These are phyloP conservation scores for Campoletis sonorensis DNA, from an alignment of 1,140 invertebrate species.

Conservation along the genomic window DNA sequence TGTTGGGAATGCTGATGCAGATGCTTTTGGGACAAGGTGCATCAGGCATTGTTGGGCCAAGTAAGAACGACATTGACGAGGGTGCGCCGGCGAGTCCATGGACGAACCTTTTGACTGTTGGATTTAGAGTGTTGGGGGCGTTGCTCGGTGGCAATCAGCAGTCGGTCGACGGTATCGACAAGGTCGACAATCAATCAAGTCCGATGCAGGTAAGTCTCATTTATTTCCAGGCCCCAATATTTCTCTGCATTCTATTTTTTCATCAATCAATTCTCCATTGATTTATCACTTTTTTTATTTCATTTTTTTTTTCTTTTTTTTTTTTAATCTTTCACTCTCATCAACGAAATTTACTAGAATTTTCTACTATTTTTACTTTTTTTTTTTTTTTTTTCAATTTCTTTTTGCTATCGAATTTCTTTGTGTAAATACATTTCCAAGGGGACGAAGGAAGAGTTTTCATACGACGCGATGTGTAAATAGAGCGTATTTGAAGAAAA, in stretches of 20 bases:
- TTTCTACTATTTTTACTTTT: too few relatives aligned
- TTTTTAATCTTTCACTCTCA: too few relatives aligned
- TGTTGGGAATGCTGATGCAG: constrained; percentile 90
- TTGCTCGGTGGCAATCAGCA: constrained; percentile 84
- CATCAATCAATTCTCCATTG: not conserved
- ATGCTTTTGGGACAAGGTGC: constrained; percentile 84
- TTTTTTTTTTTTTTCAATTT: too few relatives aligned
- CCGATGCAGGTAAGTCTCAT: constrained; percentile 87
- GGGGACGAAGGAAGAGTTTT: too few relatives aligned
- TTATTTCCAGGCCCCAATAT: not conserved
- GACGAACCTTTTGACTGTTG: constrained; percentile 89
- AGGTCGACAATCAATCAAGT: constrained; percentile 87
- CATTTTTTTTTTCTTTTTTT: too few relatives aligned
- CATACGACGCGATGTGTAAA: too few relatives aligned
- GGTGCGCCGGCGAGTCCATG: constrained; percentile 85
- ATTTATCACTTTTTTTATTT: too few relatives aligned
- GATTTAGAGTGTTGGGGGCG: constrained; percentile 88
- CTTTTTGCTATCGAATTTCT: too few relatives aligned
- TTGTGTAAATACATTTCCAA: too few relatives aligned
- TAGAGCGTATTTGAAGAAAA: too few relatives aligned
- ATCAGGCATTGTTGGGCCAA: constrained; percentile 81
- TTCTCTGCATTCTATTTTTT: not conserved
- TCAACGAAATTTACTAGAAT: too few relatives aligned
- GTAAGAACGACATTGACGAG: constrained; percentile 86
- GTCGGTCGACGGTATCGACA: constrained; percentile 88